Conservation (phyloP, 1,140 invertebrate genomes). For the Anastatus disparis region DNA sequence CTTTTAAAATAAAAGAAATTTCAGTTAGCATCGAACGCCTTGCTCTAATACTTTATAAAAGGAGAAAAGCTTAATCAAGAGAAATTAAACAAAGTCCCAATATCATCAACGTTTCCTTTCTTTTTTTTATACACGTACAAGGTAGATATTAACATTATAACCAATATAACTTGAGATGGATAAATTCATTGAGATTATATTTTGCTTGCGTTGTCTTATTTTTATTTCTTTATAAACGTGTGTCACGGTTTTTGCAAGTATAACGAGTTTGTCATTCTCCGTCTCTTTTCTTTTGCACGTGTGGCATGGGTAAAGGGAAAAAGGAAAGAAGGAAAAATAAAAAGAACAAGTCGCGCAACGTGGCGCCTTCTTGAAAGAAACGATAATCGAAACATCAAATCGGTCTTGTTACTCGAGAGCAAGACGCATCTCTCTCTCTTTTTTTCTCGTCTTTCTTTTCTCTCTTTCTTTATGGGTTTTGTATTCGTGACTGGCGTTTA, state of each 20-base stretch:
- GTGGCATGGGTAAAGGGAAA: neutral
- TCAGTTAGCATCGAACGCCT: too few species aligned
- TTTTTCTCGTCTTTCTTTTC: slow-evolving; percentile 17
- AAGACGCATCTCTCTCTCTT: slow-evolving; percentile 31
- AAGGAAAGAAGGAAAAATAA: too few species aligned
- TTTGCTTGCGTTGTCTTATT: neutral
- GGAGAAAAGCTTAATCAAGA: slow-evolving; percentile 22
- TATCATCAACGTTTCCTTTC: slow-evolving; percentile 20
- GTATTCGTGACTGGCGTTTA: slow-evolving; percentile 52
- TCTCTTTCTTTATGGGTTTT: slow-evolving; percentile 16
- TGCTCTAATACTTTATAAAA: too few species aligned
- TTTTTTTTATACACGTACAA: too few species aligned
- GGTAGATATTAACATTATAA: too few species aligned
- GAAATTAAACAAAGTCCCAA: slow-evolving; percentile 38
- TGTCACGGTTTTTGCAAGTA: slow-evolving; percentile 29
- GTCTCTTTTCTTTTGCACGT: neutral
- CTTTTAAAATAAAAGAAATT: too few species aligned
- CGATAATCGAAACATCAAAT: slow-evolving; percentile 43
- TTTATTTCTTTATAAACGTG: slow-evolving; percentile 15
- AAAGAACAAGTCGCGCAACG: slow-evolving; percentile 8
- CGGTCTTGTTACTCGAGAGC: slow-evolving; percentile 36
- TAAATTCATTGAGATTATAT: slow-evolving; percentile 28
- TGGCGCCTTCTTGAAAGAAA: slow-evolving; percentile 41
- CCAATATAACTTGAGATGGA: neutral
- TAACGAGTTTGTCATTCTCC: slow-evolving; percentile 20